Evolutionary conservation across 2,797 vertebrate genomes (phyloP).

Genomic region (Chiloscyllium punctatum): DNA sequence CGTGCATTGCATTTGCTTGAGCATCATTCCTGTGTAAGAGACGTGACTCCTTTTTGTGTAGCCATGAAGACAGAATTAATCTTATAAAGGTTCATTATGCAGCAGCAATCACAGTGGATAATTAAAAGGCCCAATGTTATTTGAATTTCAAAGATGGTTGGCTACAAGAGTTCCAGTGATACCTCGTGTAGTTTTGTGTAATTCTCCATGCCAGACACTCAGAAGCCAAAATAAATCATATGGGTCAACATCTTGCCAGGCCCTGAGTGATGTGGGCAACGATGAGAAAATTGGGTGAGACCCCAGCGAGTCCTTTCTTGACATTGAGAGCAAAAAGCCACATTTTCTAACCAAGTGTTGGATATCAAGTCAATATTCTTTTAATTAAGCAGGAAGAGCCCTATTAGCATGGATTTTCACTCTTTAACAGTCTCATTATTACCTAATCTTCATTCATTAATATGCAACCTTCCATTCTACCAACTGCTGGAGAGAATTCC

Average conservation of each 20-base stretch:
- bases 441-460: no score
- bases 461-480: no score
- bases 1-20: background rate
- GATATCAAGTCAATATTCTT: no score
- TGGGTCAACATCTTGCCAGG: background rate
- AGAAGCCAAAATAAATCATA: background rate
- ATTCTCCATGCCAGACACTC: background rate
- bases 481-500: no score
- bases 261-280: no score
- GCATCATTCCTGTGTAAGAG: background rate
- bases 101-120: background rate
- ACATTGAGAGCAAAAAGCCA: no score
- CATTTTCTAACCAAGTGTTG: no score
- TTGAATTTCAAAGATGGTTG: background rate
- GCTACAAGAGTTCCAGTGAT: background rate
- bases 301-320: no score
- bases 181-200: background rate
- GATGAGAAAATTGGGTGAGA: no score
- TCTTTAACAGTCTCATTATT: no score
- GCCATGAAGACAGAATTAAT: background rate
- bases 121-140: background rate
- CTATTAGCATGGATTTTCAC: no score
- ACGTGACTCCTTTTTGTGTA: background rate
- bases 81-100: background rate
- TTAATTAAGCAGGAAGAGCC: no score